Percentiles rank a stretch among this genome's conserved stretches.
Evolutionary conservation across 2,797 vertebrate species (phyloP).

Genomic region (Selene dorsalis): DNA sequence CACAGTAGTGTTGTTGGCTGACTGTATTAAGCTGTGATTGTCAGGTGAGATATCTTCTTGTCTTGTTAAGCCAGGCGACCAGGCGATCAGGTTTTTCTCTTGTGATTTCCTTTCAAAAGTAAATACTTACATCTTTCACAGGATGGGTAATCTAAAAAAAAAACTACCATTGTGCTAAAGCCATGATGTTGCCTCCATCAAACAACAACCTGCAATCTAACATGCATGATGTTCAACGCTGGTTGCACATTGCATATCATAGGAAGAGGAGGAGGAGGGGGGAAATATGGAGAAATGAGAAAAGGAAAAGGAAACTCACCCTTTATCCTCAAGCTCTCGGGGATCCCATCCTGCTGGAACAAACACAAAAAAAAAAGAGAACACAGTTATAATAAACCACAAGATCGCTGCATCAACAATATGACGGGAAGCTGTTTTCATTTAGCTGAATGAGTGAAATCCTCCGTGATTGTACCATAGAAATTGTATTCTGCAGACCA

Average conservation of each 20-base stretch:
- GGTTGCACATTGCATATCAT: neutral
- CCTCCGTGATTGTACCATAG: neutral
- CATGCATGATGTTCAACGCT: neutral
- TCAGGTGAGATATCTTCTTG: neutral
- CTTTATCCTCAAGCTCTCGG: slow-evolving; percentile 88
- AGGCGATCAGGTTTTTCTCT: neutral
- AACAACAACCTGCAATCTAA: neutral
- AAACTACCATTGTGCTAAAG: neutral
- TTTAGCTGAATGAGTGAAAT: neutral
- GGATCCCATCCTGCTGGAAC: slow-evolving; percentile 90
- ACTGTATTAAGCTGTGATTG: slow-evolving; percentile 18
- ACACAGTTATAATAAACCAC: slow-evolving; percentile 44
- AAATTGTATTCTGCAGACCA: neutral
- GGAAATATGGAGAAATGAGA: neutral
- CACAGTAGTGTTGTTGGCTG: neutral
- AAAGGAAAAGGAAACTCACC: slow-evolving; percentile 82
- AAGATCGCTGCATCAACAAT: slow-evolving; percentile 14
- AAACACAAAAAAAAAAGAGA: slow-evolving; percentile 67
- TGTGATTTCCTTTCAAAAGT: neutral
- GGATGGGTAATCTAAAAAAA: too few species aligned
- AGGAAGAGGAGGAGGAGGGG: neutral
- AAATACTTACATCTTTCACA: neutral
- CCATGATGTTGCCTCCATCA: slow-evolving; percentile 1
- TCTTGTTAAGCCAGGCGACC: slow-evolving; percentile 1
- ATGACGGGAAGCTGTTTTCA: neutral